Base-by-base conservation (phyloP, 1,140 invertebrate genomes). In the Teleogryllus occipitalis region DNA sequence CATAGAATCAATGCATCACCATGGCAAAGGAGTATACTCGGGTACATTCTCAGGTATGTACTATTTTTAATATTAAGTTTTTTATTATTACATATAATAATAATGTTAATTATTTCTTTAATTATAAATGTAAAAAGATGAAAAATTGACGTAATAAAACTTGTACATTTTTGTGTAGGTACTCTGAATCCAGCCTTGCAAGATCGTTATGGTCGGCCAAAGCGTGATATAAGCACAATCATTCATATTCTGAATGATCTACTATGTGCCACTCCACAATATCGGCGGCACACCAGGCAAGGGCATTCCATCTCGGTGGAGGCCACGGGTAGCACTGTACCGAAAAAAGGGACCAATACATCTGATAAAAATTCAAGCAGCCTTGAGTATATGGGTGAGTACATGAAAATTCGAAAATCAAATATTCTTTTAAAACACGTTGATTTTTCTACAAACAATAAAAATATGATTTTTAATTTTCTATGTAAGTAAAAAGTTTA, bases 171-270 rank as follows among this genome's bases (percentile, higher is more conserved):
- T 65, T 93, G 93, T 86, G 90, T 92, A 85, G 96, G 96, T 49
- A 97, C 96, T 10, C 85, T 98, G 15, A 97, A 97, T 87, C 96
- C 96, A 80, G 94, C 95, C n/a, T 88, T 98, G 18, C 96, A 98
- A 87, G 96, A 98, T 85, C 91, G 92, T 81, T 92, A 93, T 85
- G 96, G 96, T 0, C 90, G 94, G 82, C 96, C 97, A 12, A 95
- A 96, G 83, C 90, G 95, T 21, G 95, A 97, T 86, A 96, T 98
- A 80, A 95, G 93, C 77, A 98, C 97, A 18, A 97, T 98, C 78
- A 96, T 98, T 80, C 96, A 98, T 85, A 98, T 98, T 86, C 87
- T 98, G 39, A 98, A 98, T 86, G 97, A 98, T 87, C 88, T 98
- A 81, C 87, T 98, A 39, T 96, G 95, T 86, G 94, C 95, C 74